Percentiles rank a stretch among this genome's conserved stretches.
These are phyloP conservation scores for Tachypleus tridentatus DNA, from an alignment of 1,140 invertebrate genomes.

Conservation along the genomic window DNA sequence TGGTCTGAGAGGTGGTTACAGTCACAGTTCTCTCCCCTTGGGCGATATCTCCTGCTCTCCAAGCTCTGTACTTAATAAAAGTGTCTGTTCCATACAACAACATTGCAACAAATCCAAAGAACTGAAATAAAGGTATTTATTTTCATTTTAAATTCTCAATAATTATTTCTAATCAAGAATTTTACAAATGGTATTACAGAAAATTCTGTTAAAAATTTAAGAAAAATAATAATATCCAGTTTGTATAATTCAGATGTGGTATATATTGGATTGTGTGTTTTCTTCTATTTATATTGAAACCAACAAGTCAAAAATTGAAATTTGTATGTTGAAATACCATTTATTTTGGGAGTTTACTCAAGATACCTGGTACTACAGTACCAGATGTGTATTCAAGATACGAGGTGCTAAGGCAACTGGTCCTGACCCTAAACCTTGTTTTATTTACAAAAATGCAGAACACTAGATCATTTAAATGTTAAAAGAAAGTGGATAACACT, in stretches of 20 bases:
- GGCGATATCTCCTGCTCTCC: conserved; percentile 50
- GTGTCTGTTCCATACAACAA: conserved; percentile 60
- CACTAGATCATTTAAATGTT: too few species aligned
- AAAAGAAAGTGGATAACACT: too few species aligned
- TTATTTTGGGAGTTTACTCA: too few species aligned
- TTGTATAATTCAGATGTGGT: neutral
- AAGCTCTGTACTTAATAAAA: conserved; percentile 54
- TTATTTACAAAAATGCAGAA: too few species aligned
- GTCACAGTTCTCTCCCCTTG: conserved; percentile 54
- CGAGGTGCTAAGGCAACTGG: too few species aligned
- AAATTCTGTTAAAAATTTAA: neutral
- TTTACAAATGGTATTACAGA: neutral
- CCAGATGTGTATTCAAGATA: too few species aligned
- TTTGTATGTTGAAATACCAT: too few species aligned
- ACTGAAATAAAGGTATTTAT: conserved; percentile 41
- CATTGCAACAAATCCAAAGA: conserved; percentile 67
- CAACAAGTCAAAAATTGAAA: too few species aligned
- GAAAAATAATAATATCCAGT: neutral
- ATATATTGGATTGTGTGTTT: conserved; percentile 5
- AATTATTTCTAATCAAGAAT: neutral
- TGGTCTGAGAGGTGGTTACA: conserved; percentile 45
- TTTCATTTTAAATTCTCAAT: neutral
- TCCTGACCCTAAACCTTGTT: too few species aligned
- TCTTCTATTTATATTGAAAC: too few species aligned
- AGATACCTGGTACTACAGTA: too few species aligned